phyloP scores from a whole-genome alignment of 2,888 invertebrate genomes.

The Perizoma flavofasciatum region DNA sequence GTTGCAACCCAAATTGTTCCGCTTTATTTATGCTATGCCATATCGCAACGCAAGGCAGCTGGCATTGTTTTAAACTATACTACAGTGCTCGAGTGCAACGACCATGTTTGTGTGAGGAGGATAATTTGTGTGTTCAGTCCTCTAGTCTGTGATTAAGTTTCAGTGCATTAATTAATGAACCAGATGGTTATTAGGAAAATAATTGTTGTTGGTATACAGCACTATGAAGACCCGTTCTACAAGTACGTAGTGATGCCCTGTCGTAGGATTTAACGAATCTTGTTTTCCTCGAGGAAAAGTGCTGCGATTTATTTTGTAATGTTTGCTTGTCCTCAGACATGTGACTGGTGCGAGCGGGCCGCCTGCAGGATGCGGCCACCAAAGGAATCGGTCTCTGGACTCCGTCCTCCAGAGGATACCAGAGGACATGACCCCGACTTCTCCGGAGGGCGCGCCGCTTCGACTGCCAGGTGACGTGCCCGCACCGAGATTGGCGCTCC shows the following conservation, averaged over 20 bases:
- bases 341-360: constrained; percentile 76
- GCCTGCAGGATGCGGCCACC: constrained; percentile 87
- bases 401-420: constrained; percentile 95
- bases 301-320: constrained; percentile 37
- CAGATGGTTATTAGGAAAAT: constrained; percentile 80
- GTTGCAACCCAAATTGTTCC: constrained; percentile 47
- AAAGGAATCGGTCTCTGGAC: constrained; percentile 95
- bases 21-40: constrained; percentile 62
- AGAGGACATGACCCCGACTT: constrained; percentile 88
- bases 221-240: constrained; percentile 79
- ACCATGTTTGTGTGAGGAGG: constrained; percentile 61
- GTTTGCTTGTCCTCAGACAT: constrained; percentile 71
- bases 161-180: constrained; percentile 48
- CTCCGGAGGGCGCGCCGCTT: constrained; percentile 72
- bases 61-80: constrained; percentile 58
- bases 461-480: constrained; percentile 66
- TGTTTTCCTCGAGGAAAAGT: constrained; percentile 35
- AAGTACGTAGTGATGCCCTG: constrained; percentile 59
- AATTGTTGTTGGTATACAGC: constrained; percentile 74
- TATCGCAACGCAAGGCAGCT: constrained; percentile 59
- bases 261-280: constrained; percentile 28
- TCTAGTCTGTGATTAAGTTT: constrained; percentile 52
- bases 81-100: constrained; percentile 54
- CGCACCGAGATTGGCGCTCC: constrained; percentile 84
- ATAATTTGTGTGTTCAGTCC: constrained; percentile 49